phyloP scores from a whole-genome alignment of 2,888 invertebrate species.

The Deilephila porcellus region DNA sequence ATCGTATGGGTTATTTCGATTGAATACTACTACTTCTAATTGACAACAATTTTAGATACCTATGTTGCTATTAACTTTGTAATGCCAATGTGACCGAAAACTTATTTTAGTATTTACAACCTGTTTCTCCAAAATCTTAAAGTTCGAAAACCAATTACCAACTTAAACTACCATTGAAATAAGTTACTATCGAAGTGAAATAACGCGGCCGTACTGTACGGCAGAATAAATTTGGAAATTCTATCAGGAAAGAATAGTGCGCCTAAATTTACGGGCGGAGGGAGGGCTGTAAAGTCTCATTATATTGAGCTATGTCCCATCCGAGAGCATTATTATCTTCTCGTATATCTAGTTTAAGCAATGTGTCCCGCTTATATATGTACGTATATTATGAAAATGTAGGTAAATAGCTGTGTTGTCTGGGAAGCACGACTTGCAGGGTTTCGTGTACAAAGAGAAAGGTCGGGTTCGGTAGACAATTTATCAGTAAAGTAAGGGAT shows the following conservation, averaged over 20 bases:
- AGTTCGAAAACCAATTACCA: neutral
- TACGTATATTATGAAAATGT: too few species aligned
- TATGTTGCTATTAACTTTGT: neutral
- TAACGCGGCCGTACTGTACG: conserved; percentile 57
- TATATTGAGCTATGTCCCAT: conserved; percentile 78
- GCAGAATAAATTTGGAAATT: conserved; percentile 76
- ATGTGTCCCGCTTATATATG: conserved; percentile 39
- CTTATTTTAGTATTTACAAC: neutral
- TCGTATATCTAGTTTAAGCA: conserved; percentile 54
- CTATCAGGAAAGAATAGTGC: conserved; percentile 80
- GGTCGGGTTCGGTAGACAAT: too few species aligned
- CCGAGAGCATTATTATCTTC: conserved; percentile 62
- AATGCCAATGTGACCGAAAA: neutral
- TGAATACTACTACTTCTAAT: too few species aligned
- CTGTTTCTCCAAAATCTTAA: neutral
- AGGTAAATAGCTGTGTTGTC: too few species aligned
- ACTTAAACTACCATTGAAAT: too few species aligned
- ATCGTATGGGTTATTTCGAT: too few species aligned
- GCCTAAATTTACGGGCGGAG: conserved; percentile 75
- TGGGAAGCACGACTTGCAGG: too few species aligned
- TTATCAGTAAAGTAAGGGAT: too few species aligned
- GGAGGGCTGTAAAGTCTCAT: conserved; percentile 80
- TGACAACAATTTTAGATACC: too few species aligned
- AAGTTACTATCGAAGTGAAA: conserved; percentile 50
- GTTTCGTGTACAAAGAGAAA: too few species aligned